Evolutionary conservation across 1,140 invertebrate genomes (phyloP).

Genomic region (Drosophila grimshawi): DNA sequence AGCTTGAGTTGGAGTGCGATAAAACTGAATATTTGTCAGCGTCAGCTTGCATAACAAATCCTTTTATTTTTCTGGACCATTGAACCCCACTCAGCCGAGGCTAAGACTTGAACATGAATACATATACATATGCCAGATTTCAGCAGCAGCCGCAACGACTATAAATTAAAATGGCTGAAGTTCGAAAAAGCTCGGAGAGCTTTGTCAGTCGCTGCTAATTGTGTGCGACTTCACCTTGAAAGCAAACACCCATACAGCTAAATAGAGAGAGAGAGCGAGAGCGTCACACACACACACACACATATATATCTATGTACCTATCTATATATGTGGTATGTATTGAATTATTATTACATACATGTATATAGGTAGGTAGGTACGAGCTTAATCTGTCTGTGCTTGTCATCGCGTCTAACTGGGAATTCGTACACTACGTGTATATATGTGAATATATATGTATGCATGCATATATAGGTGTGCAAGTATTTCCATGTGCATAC

Average conservation of each 20-base stretch:
- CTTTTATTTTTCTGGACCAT: slow-evolving; percentile 8
- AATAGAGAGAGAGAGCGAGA: slow-evolving; percentile 4
- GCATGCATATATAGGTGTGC: not conserved
- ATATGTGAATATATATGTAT: slow-evolving; percentile 1
- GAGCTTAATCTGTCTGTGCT: slow-evolving; percentile 32
- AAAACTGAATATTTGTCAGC: too few species aligned
- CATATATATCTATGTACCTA: not conserved
- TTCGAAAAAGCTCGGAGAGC: slow-evolving; percentile 75
- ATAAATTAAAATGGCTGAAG: slow-evolving; percentile 33
- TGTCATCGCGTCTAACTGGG: slow-evolving; percentile 27
- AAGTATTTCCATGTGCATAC: not conserved
- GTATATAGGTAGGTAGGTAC: slow-evolving; percentile 2
- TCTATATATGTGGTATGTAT: not conserved
- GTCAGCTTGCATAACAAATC: not conserved
- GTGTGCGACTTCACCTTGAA: slow-evolving; percentile 56
- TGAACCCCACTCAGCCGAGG: slow-evolving; percentile 19
- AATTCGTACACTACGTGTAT: not conserved
- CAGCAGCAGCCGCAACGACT: slow-evolving; percentile 12
- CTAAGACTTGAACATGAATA: not conserved
- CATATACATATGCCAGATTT: not conserved
- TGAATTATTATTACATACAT: slow-evolving; percentile 5
- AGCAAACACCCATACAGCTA: slow-evolving; percentile 27
- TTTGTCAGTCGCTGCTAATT: slow-evolving; percentile 38
- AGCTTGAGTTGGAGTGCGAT: too few species aligned
- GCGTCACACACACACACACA: slow-evolving; percentile 18